Evolutionary conservation across 1,140 invertebrate genomes (phyloP).

Genomic region (Oedothorax gibbosus): DNA sequence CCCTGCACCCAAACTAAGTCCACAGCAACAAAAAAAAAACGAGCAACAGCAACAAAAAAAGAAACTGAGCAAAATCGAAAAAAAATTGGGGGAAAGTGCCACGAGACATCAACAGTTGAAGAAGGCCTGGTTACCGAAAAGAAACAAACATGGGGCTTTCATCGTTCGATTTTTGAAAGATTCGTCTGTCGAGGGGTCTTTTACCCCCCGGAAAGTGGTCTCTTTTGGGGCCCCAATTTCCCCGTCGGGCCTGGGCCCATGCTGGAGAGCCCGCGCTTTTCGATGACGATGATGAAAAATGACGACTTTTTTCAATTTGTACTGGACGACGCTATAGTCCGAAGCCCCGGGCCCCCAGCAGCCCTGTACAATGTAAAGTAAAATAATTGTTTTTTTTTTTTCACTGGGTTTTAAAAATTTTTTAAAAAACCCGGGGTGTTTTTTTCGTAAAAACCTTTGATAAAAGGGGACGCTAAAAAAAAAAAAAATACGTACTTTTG

Average conservation of each 20-base stretch:
- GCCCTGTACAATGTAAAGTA: conserved; percentile 23
- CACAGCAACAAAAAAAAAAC: too few species aligned
- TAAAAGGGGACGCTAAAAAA: too few species aligned
- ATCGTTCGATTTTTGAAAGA: not conserved
- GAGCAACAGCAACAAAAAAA: too few species aligned
- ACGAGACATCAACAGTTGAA: conserved; percentile 89
- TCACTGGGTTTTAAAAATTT: not conserved
- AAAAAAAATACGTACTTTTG: too few species aligned
- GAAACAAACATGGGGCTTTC: conserved; percentile 69
- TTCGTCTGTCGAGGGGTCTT: conserved; percentile 9
- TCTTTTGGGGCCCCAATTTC: conserved; percentile 31
- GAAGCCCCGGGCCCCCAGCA: too few species aligned
- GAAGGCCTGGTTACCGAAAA: conserved; percentile 70
- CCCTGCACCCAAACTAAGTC: conserved; percentile 65
- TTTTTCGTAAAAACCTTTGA: too few species aligned
- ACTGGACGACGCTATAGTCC: conserved; percentile 47
- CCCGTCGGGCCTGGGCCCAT: conserved; percentile 23
- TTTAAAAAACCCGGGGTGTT: too few species aligned
- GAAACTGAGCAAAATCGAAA: conserved; percentile 92
- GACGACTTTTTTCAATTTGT: conserved; percentile 51
- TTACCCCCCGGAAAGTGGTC: conserved; percentile 6
- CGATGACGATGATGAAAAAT: conserved; percentile 35
- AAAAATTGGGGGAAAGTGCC: too few species aligned
- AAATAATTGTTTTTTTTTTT: not conserved
- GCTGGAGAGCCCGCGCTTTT: not conserved